Evolutionary conservation across 2,888 invertebrate genomes (phyloP).

Genomic region (Diachrysia chrysitis): DNA sequence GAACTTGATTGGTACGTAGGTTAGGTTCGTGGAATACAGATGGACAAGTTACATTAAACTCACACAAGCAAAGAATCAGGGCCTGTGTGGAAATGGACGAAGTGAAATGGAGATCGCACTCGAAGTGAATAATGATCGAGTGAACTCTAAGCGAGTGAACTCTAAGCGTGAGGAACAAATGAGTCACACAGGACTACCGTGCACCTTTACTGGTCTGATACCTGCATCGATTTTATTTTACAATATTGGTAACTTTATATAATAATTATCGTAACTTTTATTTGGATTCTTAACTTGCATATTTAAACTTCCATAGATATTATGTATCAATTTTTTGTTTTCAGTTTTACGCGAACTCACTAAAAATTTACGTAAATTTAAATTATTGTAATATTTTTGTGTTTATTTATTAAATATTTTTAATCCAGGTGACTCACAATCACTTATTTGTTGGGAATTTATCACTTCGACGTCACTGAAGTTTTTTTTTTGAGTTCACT

Average conservation of each 20-base stretch:
- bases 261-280: too few relatives aligned
- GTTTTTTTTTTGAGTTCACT: conserved; percentile 59
- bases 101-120: conserved; percentile 68
- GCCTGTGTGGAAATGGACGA: conserved; percentile 62
- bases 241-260: too few relatives aligned
- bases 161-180: conserved; percentile 53
- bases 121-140: conserved; percentile 71
- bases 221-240: conserved; percentile 13
- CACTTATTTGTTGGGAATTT: conserved; percentile 40
- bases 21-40: conserved; percentile 67
- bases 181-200: conserved; percentile 33
- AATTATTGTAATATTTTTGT: not conserved
- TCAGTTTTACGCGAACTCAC: not conserved
- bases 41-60: conserved; percentile 62
- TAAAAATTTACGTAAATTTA: not conserved
- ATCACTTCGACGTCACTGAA: conserved; percentile 57
- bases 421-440: conserved; percentile 27
- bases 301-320: not conserved
- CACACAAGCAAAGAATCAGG: conserved; percentile 44
- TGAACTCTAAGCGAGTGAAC: conserved; percentile 54
- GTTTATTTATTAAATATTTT: not conserved
- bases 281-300: not conserved
- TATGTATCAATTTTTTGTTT: conserved; percentile 6
- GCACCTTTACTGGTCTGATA: conserved; percentile 5
- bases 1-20: conserved; percentile 49